Conservation (phyloP, 1,140 invertebrate species). For the Eurosta solidaginis region DNA sequence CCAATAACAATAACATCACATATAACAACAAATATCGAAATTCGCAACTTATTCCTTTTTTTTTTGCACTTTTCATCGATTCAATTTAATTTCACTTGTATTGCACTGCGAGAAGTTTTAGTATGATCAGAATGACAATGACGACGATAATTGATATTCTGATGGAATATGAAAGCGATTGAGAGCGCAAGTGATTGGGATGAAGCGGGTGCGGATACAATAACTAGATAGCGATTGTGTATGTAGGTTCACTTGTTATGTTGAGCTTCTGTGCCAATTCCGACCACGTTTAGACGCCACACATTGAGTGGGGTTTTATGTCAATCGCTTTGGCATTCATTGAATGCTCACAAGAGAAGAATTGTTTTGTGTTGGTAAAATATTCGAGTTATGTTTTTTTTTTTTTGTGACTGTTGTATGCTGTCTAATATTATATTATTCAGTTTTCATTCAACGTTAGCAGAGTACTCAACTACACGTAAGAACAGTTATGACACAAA, state of each 20-base stretch:
- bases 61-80: not conserved
- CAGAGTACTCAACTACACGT: not conserved
- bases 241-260: not conserved
- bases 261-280: not conserved
- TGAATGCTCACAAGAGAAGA: not conserved
- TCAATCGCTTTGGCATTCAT: not conserved
- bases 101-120: not conserved
- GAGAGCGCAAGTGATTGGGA: not conserved
- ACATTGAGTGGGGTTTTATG: not conserved
- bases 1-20: not conserved
- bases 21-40: not conserved
- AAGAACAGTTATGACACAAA: not conserved
- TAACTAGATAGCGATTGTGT: not conserved
- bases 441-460: not conserved
- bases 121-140: constrained; percentile 17
- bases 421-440: not conserved
- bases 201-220: not conserved
- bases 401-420: not conserved
- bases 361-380: not conserved
- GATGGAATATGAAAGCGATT: not conserved
- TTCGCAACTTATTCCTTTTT: not conserved
- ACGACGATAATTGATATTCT: not conserved
- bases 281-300: not conserved
- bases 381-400: not conserved
- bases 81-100: not conserved